Percentiles rank a stretch among this genome's conserved stretches.
Evolutionary conservation across 2,797 vertebrate species (phyloP).

Genomic region (Pogonophryne albipinna): DNA sequence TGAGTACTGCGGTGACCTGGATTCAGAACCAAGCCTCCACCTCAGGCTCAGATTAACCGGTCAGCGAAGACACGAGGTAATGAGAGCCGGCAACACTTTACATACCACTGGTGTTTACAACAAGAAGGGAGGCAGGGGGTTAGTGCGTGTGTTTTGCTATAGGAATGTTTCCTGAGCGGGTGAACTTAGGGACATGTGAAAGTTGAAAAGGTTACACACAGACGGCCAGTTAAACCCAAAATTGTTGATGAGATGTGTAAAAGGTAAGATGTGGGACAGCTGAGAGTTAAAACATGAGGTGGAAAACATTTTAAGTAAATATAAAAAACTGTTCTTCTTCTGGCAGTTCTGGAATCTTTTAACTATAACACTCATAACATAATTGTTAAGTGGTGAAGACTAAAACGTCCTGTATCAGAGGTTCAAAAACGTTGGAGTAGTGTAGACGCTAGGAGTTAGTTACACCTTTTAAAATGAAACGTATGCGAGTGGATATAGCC

Average conservation of each 20-base stretch:
- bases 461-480: no score
- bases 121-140: conserved; percentile 18
- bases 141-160: conserved; percentile 14
- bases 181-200: conserved; percentile 54
- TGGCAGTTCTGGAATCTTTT: no score
- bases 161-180: conserved; percentile 26
- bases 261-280: conserved; percentile 7
- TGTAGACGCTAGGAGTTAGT: no score
- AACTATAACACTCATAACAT: no score
- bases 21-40: conserved; percentile 57
- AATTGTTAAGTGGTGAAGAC: not conserved
- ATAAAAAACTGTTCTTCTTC: not conserved
- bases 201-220: conserved; percentile 63
- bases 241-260: conserved; percentile 7
- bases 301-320: not conserved
- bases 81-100: conserved; percentile 60
- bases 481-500: no score
- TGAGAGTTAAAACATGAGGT: not conserved
- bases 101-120: conserved; percentile 66
- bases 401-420: no score
- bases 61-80: conserved; percentile 65
- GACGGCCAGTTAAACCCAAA: conserved; percentile 8
- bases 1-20: conserved; percentile 45
- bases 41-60: conserved; percentile 76
- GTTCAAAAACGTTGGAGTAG: no score